Evolutionary conservation across 2,113 vertebrate species (phyloP).

Genomic region (Poeciliopsis occidentalis): DNA sequence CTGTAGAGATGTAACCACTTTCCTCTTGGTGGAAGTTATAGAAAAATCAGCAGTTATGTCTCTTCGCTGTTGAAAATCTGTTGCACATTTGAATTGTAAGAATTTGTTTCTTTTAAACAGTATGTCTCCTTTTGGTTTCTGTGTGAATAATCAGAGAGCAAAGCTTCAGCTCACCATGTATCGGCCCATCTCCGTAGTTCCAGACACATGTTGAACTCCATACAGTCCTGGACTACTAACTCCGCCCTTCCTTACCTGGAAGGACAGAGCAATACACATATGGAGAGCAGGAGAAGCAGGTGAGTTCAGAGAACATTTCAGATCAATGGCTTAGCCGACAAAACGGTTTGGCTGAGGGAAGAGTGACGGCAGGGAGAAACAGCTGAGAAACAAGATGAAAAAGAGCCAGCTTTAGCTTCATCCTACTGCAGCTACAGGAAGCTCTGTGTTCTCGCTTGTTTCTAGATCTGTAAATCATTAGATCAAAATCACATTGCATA

Average conservation of each 20-base stretch:
- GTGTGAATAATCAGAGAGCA: background rate
- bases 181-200: constrained; percentile 87
- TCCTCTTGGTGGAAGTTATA: no score
- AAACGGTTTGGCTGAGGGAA: constrained; percentile 18
- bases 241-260: constrained; percentile 90
- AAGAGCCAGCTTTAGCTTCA: constrained; percentile 36
- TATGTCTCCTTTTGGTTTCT: no score
- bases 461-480: constrained; percentile 12
- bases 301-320: constrained; percentile 18
- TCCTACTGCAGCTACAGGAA: constrained; percentile 18
- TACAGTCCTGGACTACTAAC: constrained; percentile 85
- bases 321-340: constrained; percentile 26
- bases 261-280: constrained; percentile 16
- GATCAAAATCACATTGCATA: constrained; percentile 11
- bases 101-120: no score
- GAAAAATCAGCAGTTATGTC: no score
- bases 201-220: constrained; percentile 87
- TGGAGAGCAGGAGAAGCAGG: constrained; percentile 24
- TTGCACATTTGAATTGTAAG: no score
- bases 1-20: no score
- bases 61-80: background rate
- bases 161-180: constrained; percentile 84
- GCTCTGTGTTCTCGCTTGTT: constrained; percentile 9
- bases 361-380: constrained; percentile 28
- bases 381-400: constrained; percentile 36